Evolutionary conservation across 2,797 vertebrate genomes (phyloP), one percentile per base, ranked within the genome.

Genomic region (Semotilus atromaculatus): DNA sequence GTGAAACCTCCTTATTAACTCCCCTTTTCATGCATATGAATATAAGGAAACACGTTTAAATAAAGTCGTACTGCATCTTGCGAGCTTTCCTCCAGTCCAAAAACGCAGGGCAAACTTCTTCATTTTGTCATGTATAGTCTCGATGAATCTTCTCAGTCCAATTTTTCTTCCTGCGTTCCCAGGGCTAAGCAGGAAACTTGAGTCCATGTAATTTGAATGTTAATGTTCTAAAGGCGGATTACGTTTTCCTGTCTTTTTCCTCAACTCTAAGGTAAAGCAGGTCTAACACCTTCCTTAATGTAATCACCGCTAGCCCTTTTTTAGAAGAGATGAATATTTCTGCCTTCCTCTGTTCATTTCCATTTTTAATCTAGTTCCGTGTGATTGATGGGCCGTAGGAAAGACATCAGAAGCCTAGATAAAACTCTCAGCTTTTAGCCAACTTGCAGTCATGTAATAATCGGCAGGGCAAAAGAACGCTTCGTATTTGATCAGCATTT

Each of bases 141-240:
- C 29, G 11, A 43, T 72, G 67, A 84, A 72, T 84, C 23, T 72
- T 48, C 67, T 31, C 38, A 36, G 75, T 79, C 13, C 64, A 70
- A 71, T 84, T 84, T 71, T 43, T 70, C 76, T 38, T 77, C 40
- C 29, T 58, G 36, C 31, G 7, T 43, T 84, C 82, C 48, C 82
- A 45, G 66, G 82, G 82, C 88, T 89, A 85, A 87, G 83, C 77
- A 77, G 76, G 48, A 82, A 81, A 51, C 82, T 78, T 31, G 66
- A 11, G 14, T 58, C 58, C 58, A 75, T 87, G 79, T 84, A 76
- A 85, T 88, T 87, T 88, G 87, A 90, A 89, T 90, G 80, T 86
- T 89, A 86, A 86, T 88, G 82, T 85, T 88, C 83, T 75, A 45
- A 64, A 88, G 78, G 79, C 58, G 78, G 88, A 90, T 90, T 89